Evolutionary conservation across 2,113 vertebrate genomes (phyloP).

Genomic region (Hippolais icterina): DNA sequence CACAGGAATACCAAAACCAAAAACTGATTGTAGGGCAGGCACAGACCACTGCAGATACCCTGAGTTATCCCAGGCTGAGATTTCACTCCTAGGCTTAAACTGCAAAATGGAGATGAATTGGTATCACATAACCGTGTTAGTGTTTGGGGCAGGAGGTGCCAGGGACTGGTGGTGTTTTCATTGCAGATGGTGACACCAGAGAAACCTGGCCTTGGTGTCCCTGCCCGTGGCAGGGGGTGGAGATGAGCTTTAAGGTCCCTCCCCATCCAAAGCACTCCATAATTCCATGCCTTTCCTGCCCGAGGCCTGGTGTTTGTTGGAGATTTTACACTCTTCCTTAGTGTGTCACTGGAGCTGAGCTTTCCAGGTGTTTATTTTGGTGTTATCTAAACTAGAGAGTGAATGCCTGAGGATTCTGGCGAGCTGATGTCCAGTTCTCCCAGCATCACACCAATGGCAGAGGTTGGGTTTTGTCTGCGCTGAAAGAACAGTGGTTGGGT

Average conservation of each 20-base stretch:
- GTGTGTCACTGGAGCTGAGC: neutral
- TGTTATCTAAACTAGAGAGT: neutral
- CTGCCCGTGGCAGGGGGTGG: neutral
- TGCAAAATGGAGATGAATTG: neutral
- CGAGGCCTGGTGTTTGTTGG: neutral
- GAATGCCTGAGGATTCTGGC: accelerated
- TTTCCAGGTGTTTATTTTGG: neutral
- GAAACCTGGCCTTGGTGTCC: neutral
- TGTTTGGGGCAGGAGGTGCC: neutral
- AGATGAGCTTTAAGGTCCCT: neutral
- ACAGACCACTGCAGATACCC: neutral
- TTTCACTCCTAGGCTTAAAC: neutral
- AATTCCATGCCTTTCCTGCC: neutral
- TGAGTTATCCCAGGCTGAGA: neutral
- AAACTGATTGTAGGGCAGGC: accelerated
- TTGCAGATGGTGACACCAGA: neutral
- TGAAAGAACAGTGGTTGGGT: neutral
- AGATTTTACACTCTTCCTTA: neutral
- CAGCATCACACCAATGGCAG: accelerated
- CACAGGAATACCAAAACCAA: accelerated
- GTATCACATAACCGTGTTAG: accelerated
- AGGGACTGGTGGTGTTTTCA: accelerated
- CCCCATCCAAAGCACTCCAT: neutral
- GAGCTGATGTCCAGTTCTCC: neutral
- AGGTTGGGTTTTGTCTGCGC: neutral